Base-by-base conservation (phyloP, 2,797 vertebrate genomes). In the Lateolabrax maculatus region DNA sequence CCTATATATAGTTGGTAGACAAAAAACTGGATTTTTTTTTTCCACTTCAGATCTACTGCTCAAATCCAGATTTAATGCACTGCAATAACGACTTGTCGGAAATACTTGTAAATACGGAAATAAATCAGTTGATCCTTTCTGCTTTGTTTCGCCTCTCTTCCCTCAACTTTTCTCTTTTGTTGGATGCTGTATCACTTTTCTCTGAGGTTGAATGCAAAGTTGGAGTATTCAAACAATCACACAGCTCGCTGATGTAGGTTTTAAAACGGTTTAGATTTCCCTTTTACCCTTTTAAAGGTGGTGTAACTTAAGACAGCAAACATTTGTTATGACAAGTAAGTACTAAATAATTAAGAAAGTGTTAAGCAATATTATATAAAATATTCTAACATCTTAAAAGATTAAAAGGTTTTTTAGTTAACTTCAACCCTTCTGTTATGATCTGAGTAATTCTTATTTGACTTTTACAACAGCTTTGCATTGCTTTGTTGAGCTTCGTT, bases 21-120 rank as follows among this genome's bases (percentile, higher is more conserved):
- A 25, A 37, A 57, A 86, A 65, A 1, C 21, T n/a, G 34, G 16
- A 18, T 7, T 60, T 58, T 61, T 44, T 9, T 21, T 36, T 8
- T 65, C 44, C 39, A 15, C 34, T 71, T 63, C 39, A 64, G 61
- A 68, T 77, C 61, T 81, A 53, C 64, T 76, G 62, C 58, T 92
- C 60, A 81, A 82, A 75, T 65, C 34, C 73, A 85, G 81, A 88
- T 58, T 55, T 6, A 75, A 84, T 88, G 80, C 87, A 93, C 84
- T 87, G 87, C 94, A 94, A 94, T 91, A 94, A 95, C 81, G 90
- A 85, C 79, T 89, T 87, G 89, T 90, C 89, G 84, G 82, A 89
- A 92, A 84, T 95, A 87, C 81, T 93, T 97, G 96, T 96, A 95
- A 95, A 96, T 95, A 93, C 95, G 92, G 92, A 88, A 94, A 94